These are phyloP conservation scores for Drosophila nigricruria DNA, from an alignment of 2,888 invertebrate genomes.

Conservation along the genomic window DNA sequence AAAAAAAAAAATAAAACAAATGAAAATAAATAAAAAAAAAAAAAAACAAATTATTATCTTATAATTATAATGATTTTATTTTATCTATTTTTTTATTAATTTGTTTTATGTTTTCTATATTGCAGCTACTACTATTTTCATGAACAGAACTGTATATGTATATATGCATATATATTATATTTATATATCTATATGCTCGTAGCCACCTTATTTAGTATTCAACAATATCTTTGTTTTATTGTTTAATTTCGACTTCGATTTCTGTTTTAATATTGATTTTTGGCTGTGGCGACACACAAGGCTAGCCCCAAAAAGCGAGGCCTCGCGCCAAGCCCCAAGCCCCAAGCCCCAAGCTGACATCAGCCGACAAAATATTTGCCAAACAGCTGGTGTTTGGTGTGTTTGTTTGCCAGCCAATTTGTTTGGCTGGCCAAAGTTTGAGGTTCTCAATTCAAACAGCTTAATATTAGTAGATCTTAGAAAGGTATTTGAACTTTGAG, in stretches of 20 bases:
- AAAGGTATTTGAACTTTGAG: constrained; percentile 50
- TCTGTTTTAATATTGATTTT: constrained; percentile 42
- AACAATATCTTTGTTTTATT: neutral
- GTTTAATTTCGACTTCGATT: constrained; percentile 4
- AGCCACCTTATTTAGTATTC: neutral
- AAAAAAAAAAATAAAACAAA: too few species aligned
- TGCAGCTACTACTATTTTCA: neutral
- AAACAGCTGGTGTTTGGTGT: constrained; percentile 28
- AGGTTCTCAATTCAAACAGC: neutral
- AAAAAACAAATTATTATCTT: too few species aligned
- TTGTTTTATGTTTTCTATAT: neutral
- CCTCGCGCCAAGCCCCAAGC: constrained; percentile 2
- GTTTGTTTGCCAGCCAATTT: neutral
- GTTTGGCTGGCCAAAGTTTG: neutral
- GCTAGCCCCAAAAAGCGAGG: constrained; percentile 6
- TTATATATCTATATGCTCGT: neutral
- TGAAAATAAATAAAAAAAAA: too few species aligned
- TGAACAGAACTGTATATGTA: neutral
- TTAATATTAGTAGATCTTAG: neutral
- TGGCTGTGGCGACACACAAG: constrained; percentile 14
- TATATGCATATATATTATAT: neutral
- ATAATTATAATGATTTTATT: too few species aligned
- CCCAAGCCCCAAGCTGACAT: constrained; percentile 13
- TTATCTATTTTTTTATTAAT: neutral
- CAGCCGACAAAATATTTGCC: constrained; percentile 14